Base-by-base conservation (phyloP, 2,797 vertebrate species). In the Melanotaenia parkinsoni region DNA sequence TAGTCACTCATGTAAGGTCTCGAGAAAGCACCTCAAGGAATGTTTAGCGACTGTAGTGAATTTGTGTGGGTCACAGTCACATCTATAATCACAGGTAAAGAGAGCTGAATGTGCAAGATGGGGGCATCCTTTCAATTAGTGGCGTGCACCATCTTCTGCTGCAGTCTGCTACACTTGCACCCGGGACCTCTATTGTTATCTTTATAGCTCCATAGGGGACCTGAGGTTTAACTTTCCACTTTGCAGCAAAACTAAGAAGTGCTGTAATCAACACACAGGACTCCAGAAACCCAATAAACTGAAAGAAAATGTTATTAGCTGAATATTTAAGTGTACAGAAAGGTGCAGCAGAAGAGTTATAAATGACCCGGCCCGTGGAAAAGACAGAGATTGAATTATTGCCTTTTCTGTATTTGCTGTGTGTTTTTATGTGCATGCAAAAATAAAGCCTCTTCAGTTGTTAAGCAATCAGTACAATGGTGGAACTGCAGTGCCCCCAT, bases 161-260 rank as follows among this genome's bases (percentile, higher is more conserved):
- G 84, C 69, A 32, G 63, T 65, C 64, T 58, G 76, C 87, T 71
- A 24, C 76, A 77, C 51, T 30, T 54, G 73, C 68, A 65, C 47
- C 35, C n/a, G 16, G 60, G 74, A 72, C 67, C 71, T 76, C 68
- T 63, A 60, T 22, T 74, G 72, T 74, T 83, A 59, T 63, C 71
- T 79, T 82, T 68, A 75, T 30, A 33, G 67, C 45, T 84, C 73
- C 66, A 68, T 40, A 45, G 61, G 72, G 82, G 58, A 74, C 51
- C 38, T 51, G 20, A 26, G 54, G 53, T 62, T 81, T n/a, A 63
- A 70, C 60, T 84, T 88, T 88, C 22, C 77, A 83, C 80, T 64
- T 59, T 66, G 74, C 84, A 76, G 81, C 77, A 83, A 73, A 87
- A 82, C 56, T 11, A 56, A 84, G 79, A 92, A 86, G 6, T 86